Percentiles rank a stretch among this genome's conserved stretches.
Evolutionary conservation across 2,113 vertebrate genomes (phyloP).

Genomic region (Atherinomorus stipes): DNA sequence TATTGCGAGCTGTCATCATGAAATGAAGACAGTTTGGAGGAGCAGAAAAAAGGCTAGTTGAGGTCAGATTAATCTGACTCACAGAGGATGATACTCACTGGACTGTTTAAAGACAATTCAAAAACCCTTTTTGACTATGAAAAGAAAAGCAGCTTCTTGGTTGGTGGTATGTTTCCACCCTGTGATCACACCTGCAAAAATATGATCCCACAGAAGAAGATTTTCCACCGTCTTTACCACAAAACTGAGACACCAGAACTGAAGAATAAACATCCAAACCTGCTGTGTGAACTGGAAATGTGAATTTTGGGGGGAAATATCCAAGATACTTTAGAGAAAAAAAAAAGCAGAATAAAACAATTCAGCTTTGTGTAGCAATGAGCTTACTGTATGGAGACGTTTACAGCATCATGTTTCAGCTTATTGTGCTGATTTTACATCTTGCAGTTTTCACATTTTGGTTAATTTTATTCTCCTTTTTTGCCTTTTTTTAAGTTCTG

Average conservation of each 20-base stretch:
- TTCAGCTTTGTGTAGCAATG: too few relatives aligned
- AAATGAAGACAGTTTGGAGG: background rate
- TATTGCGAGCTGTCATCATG: too few relatives aligned
- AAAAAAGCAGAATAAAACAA: too few relatives aligned
- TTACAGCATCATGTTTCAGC: background rate
- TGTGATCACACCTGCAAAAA: background rate
- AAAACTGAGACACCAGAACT: too few relatives aligned
- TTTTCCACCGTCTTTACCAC: background rate
- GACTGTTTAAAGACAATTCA: background rate
- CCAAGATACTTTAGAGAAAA: too few relatives aligned
- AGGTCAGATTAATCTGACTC: background rate
- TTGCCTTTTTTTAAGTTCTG: background rate
- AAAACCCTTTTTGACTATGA: background rate
- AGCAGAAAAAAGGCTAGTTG: background rate
- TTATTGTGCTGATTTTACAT: slow-evolving; percentile 11
- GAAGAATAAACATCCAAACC: too few relatives aligned
- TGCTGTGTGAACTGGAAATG: too few relatives aligned
- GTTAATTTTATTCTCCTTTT: background rate
- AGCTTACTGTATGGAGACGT: background rate
- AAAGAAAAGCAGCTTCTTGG: background rate
- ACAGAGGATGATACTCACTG: background rate
- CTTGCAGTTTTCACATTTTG: background rate
- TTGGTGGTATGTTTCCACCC: background rate
- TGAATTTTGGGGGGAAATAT: too few relatives aligned
- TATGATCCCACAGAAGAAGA: background rate